Conservation (phyloP, 2,888 invertebrate species). For the Tuta absoluta region DNA sequence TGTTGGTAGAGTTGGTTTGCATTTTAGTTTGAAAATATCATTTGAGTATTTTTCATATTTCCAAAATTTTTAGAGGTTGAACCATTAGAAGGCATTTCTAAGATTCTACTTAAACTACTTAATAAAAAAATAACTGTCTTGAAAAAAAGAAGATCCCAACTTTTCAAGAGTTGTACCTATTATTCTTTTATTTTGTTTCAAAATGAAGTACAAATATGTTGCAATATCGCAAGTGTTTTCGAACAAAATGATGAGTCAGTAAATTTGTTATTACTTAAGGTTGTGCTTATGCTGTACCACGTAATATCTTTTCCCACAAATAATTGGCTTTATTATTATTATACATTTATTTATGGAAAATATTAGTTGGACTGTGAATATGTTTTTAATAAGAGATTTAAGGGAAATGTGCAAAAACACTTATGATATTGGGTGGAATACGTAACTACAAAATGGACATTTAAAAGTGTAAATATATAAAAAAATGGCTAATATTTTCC, state of each 20-base stretch:
- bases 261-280: slow-evolving; percentile 48
- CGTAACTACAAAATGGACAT: not conserved
- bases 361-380: not conserved
- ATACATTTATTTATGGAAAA: not conserved
- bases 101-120: no score
- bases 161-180: slow-evolving; percentile 20
- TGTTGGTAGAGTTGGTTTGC: no score
- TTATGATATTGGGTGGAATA: not conserved
- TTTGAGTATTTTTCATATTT: no score
- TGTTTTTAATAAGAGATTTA: not conserved
- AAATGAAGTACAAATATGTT: slow-evolving; percentile 70
- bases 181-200: slow-evolving; percentile 51
- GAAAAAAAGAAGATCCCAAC: not conserved
- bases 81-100: no score
- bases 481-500: slow-evolving; percentile 3
- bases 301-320: slow-evolving; percentile 50
- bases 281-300: slow-evolving; percentile 67
- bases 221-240: slow-evolving; percentile 48
- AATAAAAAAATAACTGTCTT: no score
- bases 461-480: no score
- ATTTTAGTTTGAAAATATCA: no score
- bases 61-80: no score
- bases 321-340: not conserved
- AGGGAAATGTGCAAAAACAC: slow-evolving; percentile 3
- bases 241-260: slow-evolving; percentile 51